These are phyloP conservation scores for Aplodontia rufa DNA, from an alignment of 2,113 vertebrate genomes.

Conservation along the genomic window DNA sequence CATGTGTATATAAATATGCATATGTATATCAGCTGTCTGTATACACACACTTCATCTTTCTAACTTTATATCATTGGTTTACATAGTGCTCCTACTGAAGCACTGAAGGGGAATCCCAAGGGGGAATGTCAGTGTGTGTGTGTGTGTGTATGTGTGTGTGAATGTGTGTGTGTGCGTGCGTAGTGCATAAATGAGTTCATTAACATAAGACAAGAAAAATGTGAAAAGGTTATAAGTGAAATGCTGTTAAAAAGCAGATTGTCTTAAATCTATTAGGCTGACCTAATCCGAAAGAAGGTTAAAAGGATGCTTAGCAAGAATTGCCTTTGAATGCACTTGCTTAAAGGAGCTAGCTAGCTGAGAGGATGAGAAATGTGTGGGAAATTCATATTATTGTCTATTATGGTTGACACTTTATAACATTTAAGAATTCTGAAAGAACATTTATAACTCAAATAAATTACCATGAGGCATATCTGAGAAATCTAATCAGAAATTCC, in stretches of 20 bases:
- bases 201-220: conserved; percentile 38
- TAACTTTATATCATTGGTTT: not conserved
- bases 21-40: not conserved
- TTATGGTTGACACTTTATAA: conserved; percentile 18
- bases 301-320: conserved; percentile 35
- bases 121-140: not conserved
- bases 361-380: not conserved
- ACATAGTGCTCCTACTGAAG: not conserved
- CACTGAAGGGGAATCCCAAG: not conserved
- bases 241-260: not conserved
- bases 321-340: not conserved
- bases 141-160: not conserved
- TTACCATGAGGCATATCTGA: not conserved
- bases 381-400: conserved; percentile 27
- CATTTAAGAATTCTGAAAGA: not conserved
- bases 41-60: not conserved
- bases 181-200: not conserved
- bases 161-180: not conserved
- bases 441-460: conserved; percentile 16
- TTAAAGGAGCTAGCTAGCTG: not conserved
- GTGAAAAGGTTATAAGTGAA: not conserved
- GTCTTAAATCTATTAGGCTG: not conserved
- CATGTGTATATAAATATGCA: no score
- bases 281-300: conserved; percentile 6
- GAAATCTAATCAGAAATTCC: not conserved